A percentile compares a stretch with the other conserved stretches of the same genome.
These are phyloP conservation scores for Enhydra lutris DNA, from an alignment of 2,113 vertebrate genomes.

Conservation along the genomic window DNA sequence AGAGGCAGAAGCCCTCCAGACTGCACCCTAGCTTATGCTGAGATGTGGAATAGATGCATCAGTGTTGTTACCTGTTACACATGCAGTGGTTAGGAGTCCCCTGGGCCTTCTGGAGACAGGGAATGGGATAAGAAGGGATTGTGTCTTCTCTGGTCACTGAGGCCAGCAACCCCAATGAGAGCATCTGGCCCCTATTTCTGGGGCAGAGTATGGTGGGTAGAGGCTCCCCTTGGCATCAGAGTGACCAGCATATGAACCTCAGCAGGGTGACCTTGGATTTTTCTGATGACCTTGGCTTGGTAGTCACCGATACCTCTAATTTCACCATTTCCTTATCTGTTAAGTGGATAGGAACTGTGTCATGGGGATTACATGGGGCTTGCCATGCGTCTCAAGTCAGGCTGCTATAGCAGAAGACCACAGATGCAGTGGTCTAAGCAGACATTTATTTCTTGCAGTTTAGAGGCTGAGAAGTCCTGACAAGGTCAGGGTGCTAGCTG, in stretches of 20 bases:
- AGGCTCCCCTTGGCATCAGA: neutral
- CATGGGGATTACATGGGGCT: neutral
- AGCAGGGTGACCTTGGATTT: neutral
- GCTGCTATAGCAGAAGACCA: neutral
- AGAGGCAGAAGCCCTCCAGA: neutral
- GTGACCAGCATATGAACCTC: neutral
- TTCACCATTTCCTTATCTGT: neutral
- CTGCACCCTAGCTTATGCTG: neutral
- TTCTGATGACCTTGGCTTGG: neutral
- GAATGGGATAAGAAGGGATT: neutral
- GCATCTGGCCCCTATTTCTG: neutral
- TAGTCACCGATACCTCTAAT: too few relatives aligned
- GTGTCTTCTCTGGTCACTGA: neutral
- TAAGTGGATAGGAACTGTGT: accelerated
- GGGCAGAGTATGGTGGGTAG: neutral
- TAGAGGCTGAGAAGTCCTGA: neutral
- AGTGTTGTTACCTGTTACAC: neutral
- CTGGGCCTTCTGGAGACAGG: neutral
- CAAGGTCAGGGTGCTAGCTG: neutral
- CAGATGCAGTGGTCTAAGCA: neutral
- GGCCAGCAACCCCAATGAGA: neutral
- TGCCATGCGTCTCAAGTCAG: neutral
- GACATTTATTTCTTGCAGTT: neutral
- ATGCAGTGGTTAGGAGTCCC: too few relatives aligned
- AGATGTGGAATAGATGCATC: neutral